Conservation (phyloP, 2,888 invertebrate genomes). For the Pollenia amentaria region DNA sequence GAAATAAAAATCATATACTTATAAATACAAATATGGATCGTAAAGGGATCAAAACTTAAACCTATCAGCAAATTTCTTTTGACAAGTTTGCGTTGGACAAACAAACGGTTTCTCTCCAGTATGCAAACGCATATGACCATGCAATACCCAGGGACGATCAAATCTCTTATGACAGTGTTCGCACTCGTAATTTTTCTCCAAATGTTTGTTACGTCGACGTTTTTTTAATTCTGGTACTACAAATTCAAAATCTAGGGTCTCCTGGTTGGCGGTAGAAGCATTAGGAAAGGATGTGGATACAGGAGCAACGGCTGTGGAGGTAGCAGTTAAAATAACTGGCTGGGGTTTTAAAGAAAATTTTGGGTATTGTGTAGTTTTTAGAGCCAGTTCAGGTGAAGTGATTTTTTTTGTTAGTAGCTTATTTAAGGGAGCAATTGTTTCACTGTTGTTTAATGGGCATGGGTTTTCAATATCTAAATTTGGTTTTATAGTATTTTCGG, state of each 20-base stretch:
- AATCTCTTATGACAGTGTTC: slow-evolving; percentile 87
- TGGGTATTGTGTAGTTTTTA: background rate
- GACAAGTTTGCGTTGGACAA: slow-evolving; percentile 87
- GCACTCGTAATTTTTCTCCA: slow-evolving; percentile 78
- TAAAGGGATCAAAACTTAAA: slow-evolving; percentile 77
- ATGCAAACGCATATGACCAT: slow-evolving; percentile 88
- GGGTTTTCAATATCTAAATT: background rate
- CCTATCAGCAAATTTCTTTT: slow-evolving; percentile 89
- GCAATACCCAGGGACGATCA: slow-evolving; percentile 89
- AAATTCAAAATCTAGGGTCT: slow-evolving; percentile 72
- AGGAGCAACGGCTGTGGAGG: slow-evolving; percentile 16
- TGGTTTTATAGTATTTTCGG: background rate
- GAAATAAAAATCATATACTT: background rate
- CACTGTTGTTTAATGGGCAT: background rate
- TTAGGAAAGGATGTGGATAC: background rate
- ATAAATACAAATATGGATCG: background rate
- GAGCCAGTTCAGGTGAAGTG: background rate
- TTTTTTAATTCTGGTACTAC: slow-evolving; percentile 74
- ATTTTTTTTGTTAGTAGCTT: background rate
- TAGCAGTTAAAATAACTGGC: slow-evolving; percentile 40
- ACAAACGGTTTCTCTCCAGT: slow-evolving; percentile 90
- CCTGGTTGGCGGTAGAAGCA: slow-evolving; percentile 34
- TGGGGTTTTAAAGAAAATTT: background rate
- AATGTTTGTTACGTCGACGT: slow-evolving; percentile 75
- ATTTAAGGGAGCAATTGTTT: background rate